Evolutionary conservation across 1,140 invertebrate species (phyloP), one percentile per base, ranked within the genome.

Genomic region (Euwallacea similis): DNA sequence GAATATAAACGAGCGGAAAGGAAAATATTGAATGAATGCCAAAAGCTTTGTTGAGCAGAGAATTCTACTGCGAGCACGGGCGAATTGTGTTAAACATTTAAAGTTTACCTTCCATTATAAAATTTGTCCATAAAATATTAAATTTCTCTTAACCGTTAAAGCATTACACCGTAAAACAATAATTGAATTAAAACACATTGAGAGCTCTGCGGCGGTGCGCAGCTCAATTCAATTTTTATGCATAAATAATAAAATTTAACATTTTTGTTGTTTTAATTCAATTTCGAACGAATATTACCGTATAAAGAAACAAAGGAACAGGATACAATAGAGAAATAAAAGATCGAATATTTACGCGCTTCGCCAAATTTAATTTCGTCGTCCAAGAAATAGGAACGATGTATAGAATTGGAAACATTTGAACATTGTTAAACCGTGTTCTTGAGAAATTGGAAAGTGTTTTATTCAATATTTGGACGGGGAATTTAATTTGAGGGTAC

Each of bases 331-430:
- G 55, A 58, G 55, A 58, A 58, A 58, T 58, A 58, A 58, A 58
- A 16, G 55, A 58, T 58, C 55, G 55, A 58, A 58, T 58, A 58
- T 58, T 58, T 58, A 58, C 16, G 13, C 55, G 55, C 55, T 58
- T 58, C 55, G 21, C 55, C 55, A 58, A 58, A 58, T 58, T 58
- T 58, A 58, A 58, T 58, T 58, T 58, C 46, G 46, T 58, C 46
- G 46, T 58, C 55, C 55, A n/a, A 58, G 55, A 58, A 58, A 15
- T 21, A n/a, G 55, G 55, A 58, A 16, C 55, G 21, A 10, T 58
- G 15, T 33, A 33, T 33, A 16, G 9, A 58, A 58, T 58, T 16
- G 55, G 13, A 58, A 58, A 58, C 46, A 50, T 53, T 11, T 10
- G 13, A 58, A 58, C n/a, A 58, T 58, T 56, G 55, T 50, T 50